Base-by-base conservation (phyloP, 2,113 vertebrate species). In the Mixornis gularis region DNA sequence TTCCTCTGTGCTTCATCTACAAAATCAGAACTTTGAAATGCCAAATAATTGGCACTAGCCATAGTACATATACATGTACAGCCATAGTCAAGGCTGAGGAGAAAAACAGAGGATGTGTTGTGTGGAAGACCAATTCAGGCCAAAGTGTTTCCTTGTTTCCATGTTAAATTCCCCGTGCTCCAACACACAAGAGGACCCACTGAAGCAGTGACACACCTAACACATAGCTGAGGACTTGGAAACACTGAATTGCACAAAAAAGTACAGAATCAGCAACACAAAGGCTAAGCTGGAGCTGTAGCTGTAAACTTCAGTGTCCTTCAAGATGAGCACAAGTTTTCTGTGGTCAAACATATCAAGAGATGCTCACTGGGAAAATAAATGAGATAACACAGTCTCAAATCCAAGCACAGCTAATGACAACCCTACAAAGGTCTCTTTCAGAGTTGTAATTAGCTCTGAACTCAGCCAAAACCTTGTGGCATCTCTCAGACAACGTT, bases 321-420 rank as follows among this genome's bases (percentile, higher is more conserved):
- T 92, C 85, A 93, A 94, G 86, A 59, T 91, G 59, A 96, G 69
- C 19, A 52, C 30, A 30, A 49, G 85, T 92, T 86, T 92, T 53
- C 73, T 24, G 10, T 60, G 68, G 62, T 85, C 74, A 84, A 91
- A 87, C 15, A 10, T 51, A 85, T 29, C 71, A 79, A 83, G 64
- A 89, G 30, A 22, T 69, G 43, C 41, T 93, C 80, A 49, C 63
- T 40, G 71, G 59, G 74, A 86, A 96, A 91, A 90, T 73, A 92
- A 95, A 88, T 84, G 72, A 88, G 92, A 51, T 30, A 92, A 74
- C 49, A 78, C 32, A 55, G 68, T 81, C 79, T 90, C 68, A 87
- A 58, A 86, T 62, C 83, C 41, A 90, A 66, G 63, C 69, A 89
- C 30, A 44, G 81, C 58, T 87, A 94, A 85, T 90, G 85, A 77